These are phyloP conservation scores for Rhabditophanes sp. DNA, from an alignment of 2,888 invertebrate species.

Conservation along the genomic window DNA sequence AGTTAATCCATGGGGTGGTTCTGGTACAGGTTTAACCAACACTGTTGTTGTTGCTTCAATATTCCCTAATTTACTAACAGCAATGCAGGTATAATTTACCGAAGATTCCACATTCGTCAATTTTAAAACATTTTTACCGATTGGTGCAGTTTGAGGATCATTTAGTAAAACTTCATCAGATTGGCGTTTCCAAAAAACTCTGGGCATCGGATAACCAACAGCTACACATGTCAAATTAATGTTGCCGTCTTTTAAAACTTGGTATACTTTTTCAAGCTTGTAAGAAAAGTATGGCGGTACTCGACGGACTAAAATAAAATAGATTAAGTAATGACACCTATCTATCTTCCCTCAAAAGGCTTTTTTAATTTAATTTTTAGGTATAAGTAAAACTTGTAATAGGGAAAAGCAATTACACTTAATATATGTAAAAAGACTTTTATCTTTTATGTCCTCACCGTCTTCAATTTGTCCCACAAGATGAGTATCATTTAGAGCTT, in stretches of 20 bases:
- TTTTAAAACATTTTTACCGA: constrained; percentile 64
- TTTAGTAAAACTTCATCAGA: constrained; percentile 16
- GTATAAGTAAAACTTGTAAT: not conserved
- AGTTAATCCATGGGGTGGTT: too few species aligned
- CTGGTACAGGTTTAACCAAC: constrained; percentile 94
- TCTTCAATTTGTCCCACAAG: too few species aligned
- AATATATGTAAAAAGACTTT: not conserved
- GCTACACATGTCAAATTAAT: constrained; percentile 89
- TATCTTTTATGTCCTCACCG: not conserved
- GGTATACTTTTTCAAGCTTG: constrained; percentile 65
- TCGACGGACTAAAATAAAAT: constrained; percentile 60
- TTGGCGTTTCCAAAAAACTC: constrained; percentile 57
- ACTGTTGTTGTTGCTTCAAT: constrained; percentile 74
- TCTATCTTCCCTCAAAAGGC: not conserved
- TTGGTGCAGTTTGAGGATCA: constrained; percentile 44
- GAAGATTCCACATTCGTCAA: constrained; percentile 68
- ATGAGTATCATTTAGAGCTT: not conserved
- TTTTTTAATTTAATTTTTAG: constrained; percentile 3
- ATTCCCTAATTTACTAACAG: constrained; percentile 77
- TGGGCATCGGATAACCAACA: constrained; percentile 92
- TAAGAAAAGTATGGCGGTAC: constrained; percentile 88
- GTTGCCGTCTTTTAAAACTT: constrained; percentile 76
- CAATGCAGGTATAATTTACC: constrained; percentile 89
- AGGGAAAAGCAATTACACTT: not conserved
- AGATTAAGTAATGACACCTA: constrained; percentile 1